These are phyloP conservation scores for Axis porcinus DNA, from an alignment of 2,113 vertebrate species.

Conservation along the genomic window DNA sequence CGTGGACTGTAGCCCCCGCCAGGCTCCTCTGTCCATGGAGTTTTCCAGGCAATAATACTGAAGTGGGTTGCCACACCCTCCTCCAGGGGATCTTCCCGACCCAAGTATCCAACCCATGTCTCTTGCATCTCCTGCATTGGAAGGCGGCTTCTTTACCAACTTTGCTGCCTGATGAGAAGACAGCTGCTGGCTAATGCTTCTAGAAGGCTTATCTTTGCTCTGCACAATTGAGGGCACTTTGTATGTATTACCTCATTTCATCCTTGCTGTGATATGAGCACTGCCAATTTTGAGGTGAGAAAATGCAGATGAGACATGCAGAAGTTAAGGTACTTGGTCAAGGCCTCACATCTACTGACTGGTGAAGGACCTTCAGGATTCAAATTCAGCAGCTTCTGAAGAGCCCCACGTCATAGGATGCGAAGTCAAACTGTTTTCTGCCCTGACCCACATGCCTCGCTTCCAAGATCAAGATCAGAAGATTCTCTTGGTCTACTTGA, in stretches of 20 bases:
- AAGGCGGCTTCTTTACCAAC: background rate
- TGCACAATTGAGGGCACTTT: background rate
- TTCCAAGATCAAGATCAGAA: background rate
- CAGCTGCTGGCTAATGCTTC: background rate
- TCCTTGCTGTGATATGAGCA: background rate
- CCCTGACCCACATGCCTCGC: background rate
- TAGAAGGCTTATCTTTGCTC: background rate
- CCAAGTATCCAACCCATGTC: background rate
- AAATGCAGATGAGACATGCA: background rate
- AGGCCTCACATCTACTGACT: background rate
- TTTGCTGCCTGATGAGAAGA: background rate
- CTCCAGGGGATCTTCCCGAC: background rate
- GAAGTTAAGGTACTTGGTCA: background rate
- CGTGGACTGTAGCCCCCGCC: background rate
- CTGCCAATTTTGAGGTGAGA: background rate
- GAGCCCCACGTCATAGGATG: background rate
- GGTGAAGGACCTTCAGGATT: background rate
- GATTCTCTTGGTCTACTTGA: background rate
- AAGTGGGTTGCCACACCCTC: background rate
- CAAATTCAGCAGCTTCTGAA: fast-evolving
- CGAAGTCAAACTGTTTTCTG: background rate
- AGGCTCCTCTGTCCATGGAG: background rate
- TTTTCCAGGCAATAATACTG: background rate
- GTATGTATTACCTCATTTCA: background rate
- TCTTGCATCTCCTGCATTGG: background rate